phyloP scores from a whole-genome alignment of 2,888 invertebrate species.

The Julus scandinavius region DNA sequence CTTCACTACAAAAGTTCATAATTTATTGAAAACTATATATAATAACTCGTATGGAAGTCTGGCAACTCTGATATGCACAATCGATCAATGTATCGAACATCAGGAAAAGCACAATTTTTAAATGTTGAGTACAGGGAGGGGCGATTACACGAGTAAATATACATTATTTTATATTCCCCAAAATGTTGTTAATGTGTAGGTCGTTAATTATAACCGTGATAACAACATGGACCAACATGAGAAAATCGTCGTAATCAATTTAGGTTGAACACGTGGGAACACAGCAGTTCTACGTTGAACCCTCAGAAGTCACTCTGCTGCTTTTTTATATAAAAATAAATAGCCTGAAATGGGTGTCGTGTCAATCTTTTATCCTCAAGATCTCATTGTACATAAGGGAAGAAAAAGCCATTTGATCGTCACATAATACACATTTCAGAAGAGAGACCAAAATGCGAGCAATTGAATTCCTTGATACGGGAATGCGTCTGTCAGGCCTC shows the following conservation, averaged over 20 bases:
- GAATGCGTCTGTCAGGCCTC: slow-evolving; percentile 27
- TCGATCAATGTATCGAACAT: no score
- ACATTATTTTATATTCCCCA: no score
- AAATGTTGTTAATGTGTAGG: no score
- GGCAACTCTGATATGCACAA: no score
- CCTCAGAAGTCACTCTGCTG: background rate
- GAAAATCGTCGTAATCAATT: background rate
- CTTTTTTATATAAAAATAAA: background rate
- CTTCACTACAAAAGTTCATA: no score
- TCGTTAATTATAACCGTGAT: no score
- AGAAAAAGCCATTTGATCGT: slow-evolving; percentile 16
- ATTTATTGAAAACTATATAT: no score
- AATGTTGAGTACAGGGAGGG: no score
- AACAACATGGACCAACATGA: no score
- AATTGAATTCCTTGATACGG: slow-evolving; percentile 11
- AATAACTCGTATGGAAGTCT: no score
- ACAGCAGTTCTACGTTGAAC: background rate
- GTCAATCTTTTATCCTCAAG: background rate
- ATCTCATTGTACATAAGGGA: slow-evolving; percentile 9
- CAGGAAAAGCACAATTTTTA: no score
- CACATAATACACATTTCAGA: background rate
- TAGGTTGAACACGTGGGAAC: background rate
- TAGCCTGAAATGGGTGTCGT: slow-evolving; percentile 7
- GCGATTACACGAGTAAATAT: no score
- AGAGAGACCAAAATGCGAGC: background rate